phyloP scores from a whole-genome alignment of 2,888 invertebrate genomes.

The Cephus rjabovi region DNA sequence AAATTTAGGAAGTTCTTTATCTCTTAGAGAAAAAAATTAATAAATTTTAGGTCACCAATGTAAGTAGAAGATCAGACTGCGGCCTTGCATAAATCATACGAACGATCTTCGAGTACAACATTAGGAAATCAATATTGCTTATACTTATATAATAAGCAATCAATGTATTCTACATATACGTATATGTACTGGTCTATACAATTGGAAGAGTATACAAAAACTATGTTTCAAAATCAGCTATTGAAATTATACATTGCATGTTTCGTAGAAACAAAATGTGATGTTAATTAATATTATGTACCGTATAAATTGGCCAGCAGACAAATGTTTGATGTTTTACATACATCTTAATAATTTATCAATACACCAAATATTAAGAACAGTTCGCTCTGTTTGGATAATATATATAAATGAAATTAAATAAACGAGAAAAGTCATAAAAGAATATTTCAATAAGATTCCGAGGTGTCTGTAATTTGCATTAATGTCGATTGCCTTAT shows the following conservation, averaged over 20 bases:
- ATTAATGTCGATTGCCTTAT: constrained; percentile 25
- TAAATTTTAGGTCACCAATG: constrained; percentile 36
- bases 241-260: not conserved
- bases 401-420: not conserved
- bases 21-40: not conserved
- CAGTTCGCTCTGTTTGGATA: not conserved
- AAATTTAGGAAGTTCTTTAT: not conserved
- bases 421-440: not conserved
- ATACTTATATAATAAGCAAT: constrained; percentile 13
- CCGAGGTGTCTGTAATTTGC: not conserved
- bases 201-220: not conserved
- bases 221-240: not conserved
- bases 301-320: not conserved
- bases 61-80: constrained; percentile 47
- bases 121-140: constrained; percentile 9
- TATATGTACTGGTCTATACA: not conserved
- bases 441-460: not conserved
- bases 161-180: not conserved
- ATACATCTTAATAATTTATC: not conserved
- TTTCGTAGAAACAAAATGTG: not conserved
- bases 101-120: constrained; percentile 35
- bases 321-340: not conserved
- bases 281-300: not conserved
- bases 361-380: not conserved
- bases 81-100: constrained; percentile 41